A percentile compares a stretch with the other conserved stretches of the same genome.
Conservation (phyloP, 53 echinoderm and acorn worm species). For the Paelopatides confundens region DNA sequence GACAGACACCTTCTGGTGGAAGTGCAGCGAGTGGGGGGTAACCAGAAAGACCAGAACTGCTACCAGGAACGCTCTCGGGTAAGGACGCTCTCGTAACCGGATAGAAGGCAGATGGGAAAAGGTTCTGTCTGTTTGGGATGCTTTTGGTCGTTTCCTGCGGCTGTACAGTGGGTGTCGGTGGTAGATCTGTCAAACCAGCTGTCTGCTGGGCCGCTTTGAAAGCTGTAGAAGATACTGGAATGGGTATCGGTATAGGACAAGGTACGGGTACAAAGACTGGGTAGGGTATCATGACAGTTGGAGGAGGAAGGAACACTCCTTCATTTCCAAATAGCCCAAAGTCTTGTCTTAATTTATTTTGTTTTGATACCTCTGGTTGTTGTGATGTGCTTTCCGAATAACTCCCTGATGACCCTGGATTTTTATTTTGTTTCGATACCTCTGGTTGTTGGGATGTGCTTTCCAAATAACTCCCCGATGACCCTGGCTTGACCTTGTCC, state of each 20-base stretch:
- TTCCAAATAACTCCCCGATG: neutral
- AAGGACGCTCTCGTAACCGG: constrained; percentile 14
- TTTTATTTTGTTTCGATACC: neutral
- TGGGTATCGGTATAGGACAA: constrained; percentile 88
- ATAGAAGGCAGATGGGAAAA: constrained; percentile 47
- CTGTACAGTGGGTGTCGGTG: neutral
- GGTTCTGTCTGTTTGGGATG: constrained; percentile 24
- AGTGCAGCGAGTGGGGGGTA: constrained; percentile 10
- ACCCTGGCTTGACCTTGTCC: neutral
- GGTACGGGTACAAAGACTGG: constrained; percentile 95
- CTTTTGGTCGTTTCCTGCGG: neutral
- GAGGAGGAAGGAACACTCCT: constrained; percentile 72
- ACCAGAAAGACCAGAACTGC: neutral
- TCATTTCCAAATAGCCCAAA: neutral
- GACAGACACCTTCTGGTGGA: constrained; percentile 46
- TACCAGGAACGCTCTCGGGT: constrained; percentile 18
- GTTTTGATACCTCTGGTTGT: neutral
- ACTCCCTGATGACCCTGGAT: too few relatives aligned
- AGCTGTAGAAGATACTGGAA: constrained; percentile 79
- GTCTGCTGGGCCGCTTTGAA: constrained; percentile 64
- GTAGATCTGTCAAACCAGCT: neutral
- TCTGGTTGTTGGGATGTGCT: neutral
- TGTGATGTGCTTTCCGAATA: neutral
- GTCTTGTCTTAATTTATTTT: neutral
- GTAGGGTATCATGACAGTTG: constrained; percentile 93